Conservation (phyloP, 2,797 vertebrate genomes). For the Falco biarmicus region DNA sequence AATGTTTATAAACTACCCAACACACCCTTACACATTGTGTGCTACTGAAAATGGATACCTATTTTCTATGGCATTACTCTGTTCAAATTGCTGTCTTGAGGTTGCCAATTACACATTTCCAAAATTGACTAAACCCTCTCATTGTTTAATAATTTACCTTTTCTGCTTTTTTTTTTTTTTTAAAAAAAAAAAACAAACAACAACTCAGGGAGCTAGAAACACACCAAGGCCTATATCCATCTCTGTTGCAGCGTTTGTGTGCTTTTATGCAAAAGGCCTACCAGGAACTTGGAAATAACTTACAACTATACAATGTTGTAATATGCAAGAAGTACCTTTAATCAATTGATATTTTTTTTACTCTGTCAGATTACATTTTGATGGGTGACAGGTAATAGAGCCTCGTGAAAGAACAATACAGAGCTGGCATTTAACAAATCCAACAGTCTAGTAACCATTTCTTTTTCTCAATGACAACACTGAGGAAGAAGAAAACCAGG, state of each 20-base stretch:
- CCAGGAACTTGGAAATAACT: background rate
- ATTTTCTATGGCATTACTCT: background rate
- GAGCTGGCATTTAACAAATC: constrained; percentile 30
- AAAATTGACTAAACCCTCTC: background rate
- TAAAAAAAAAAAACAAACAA: background rate
- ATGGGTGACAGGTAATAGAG: background rate
- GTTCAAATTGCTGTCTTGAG: background rate
- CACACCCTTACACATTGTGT: background rate
- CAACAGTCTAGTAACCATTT: background rate
- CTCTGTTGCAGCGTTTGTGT: background rate
- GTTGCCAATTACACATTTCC: background rate
- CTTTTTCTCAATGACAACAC: background rate
- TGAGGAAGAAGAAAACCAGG: background rate
- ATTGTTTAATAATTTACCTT: background rate
- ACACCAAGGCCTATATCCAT: background rate
- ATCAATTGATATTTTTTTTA: background rate
- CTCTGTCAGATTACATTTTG: background rate
- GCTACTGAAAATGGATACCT: background rate
- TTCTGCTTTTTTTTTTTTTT: background rate
- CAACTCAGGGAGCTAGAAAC: background rate
- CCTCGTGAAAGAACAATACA: background rate
- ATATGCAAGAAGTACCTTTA: background rate
- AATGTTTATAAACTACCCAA: background rate
- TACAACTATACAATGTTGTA: background rate
- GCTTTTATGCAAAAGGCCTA: background rate